Conservation (phyloP, 2,888 invertebrate species). For the Salticus scenicus region DNA sequence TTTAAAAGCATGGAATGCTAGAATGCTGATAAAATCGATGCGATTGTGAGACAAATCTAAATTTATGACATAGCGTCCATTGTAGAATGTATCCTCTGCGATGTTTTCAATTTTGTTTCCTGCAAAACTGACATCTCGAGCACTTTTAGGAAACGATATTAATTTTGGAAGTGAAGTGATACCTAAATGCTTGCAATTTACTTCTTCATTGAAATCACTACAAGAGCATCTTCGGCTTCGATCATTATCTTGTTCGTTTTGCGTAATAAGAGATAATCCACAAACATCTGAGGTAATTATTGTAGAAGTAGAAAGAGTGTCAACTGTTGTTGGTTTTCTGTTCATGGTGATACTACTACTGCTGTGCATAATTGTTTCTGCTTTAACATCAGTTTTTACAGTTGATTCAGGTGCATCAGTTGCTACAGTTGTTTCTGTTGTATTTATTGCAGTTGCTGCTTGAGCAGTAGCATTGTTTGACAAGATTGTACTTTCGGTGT, state of each 20-base stretch:
- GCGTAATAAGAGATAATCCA: constrained; percentile 29
- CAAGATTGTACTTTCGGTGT: too few relatives aligned
- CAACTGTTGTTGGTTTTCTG: neutral
- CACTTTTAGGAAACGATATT: constrained; percentile 40
- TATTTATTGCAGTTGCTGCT: too few relatives aligned
- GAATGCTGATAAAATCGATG: constrained; percentile 56
- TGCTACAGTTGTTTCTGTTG: too few relatives aligned
- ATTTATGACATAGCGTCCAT: constrained; percentile 21
- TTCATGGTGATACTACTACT: too few relatives aligned
- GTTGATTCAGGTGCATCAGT: too few relatives aligned
- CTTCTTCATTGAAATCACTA: neutral
- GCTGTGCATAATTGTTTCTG: too few relatives aligned
- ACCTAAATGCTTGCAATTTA: constrained; percentile 42
- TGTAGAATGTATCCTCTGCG: constrained; percentile 43
- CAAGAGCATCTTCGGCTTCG: constrained; percentile 26
- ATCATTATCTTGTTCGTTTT: neutral
- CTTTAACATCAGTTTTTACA: too few relatives aligned
- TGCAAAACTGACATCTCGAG: constrained; percentile 18
- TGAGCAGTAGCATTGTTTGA: too few relatives aligned
- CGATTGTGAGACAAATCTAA: constrained; percentile 53
- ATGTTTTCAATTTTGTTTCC: constrained; percentile 48
- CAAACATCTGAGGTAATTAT: constrained; percentile 1
- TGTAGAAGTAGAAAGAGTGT: neutral
- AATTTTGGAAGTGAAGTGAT: constrained; percentile 27
- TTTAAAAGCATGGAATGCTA: constrained; percentile 34